Evolutionary conservation across 2,797 vertebrate genomes (phyloP).

Genomic region (Phrynocephalus guinanensis): DNA sequence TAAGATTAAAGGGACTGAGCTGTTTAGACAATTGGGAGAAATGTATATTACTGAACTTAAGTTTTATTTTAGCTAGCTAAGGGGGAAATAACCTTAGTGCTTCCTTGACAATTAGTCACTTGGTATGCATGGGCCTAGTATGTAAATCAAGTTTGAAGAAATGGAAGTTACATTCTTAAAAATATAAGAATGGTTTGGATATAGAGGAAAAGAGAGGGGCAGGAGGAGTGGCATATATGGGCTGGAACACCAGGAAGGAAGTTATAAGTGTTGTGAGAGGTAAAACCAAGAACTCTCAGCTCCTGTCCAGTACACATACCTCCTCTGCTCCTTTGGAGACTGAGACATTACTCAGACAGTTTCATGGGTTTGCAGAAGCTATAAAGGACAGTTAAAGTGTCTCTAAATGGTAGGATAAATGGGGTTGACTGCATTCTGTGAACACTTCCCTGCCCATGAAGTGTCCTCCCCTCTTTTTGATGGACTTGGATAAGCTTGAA

Average conservation of each 20-base stretch:
- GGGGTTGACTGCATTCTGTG: not conserved
- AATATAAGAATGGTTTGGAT: not conserved
- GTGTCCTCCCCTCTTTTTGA: not conserved
- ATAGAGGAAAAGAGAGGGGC: not conserved
- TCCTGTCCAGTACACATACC: not conserved
- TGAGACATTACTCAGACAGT: not conserved
- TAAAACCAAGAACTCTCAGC: not conserved
- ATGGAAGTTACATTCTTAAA: not conserved
- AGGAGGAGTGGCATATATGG: not conserved
- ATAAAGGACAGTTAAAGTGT: not conserved
- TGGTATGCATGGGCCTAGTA: not conserved
- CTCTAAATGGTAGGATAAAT: not conserved
- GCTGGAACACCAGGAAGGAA: not conserved
- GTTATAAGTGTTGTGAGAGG: not conserved
- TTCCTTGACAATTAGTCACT: not conserved
- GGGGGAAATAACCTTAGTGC: not conserved
- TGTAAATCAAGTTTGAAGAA: not conserved
- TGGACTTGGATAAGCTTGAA: not conserved
- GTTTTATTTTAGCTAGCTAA: not conserved
- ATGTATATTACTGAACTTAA: not conserved
- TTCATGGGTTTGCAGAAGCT: not conserved
- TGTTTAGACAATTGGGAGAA: conserved; percentile 22
- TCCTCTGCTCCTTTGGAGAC: not conserved
- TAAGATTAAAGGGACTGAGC: not conserved
- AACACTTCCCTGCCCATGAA: not conserved